phyloP scores from a whole-genome alignment of 2,888 invertebrate genomes.

The Drosophila sordidapex region DNA sequence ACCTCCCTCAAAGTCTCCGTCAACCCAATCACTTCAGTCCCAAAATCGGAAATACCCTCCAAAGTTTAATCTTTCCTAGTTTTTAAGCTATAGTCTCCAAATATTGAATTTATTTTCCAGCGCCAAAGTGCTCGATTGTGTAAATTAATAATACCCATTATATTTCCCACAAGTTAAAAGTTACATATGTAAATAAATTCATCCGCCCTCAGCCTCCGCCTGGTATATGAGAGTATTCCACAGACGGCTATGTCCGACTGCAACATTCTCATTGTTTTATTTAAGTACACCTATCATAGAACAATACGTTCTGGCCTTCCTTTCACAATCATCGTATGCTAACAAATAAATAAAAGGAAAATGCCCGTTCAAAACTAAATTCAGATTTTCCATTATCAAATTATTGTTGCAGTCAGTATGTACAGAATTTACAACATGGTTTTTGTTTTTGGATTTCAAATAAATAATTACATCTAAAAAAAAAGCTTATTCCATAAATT shows the following conservation, averaged over 20 bases:
- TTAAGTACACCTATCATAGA: constrained; percentile 6
- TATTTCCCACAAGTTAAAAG: not conserved
- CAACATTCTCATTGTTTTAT: not conserved
- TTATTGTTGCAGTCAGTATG: constrained; percentile 1
- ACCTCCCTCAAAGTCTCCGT: not conserved
- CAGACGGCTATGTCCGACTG: not conserved
- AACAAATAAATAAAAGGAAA: not conserved
- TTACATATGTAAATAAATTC: not conserved
- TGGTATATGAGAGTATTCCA: not conserved
- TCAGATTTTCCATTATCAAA: constrained; percentile 4
- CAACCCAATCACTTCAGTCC: not conserved
- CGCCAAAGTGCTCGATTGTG: not conserved
- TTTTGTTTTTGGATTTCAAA: not conserved
- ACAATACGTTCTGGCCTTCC: not conserved
- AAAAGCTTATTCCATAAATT: not conserved
- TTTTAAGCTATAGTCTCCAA: not conserved
- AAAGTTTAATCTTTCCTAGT: not conserved
- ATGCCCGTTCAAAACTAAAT: not conserved
- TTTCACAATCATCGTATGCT: not conserved
- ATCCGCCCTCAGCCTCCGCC: not conserved
- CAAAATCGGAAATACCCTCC: not conserved
- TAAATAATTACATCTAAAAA: not conserved
- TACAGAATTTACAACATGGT: not conserved
- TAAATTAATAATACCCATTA: not conserved
- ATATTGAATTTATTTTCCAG: not conserved